phyloP scores from a whole-genome alignment of 2,113 vertebrate genomes.

The Tinamus guttatus region DNA sequence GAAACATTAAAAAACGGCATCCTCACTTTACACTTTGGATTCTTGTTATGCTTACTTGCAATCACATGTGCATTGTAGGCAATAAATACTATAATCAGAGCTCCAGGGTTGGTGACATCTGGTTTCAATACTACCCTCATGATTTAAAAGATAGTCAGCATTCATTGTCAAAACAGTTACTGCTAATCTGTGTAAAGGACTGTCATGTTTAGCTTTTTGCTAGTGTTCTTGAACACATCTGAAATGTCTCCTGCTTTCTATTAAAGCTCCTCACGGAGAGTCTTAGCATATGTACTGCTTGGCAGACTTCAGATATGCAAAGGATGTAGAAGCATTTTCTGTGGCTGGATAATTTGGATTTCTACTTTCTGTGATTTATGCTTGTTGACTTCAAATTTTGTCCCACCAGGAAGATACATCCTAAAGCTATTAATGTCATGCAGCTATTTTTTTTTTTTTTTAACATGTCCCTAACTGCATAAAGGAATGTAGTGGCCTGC shows the following conservation, averaged over 20 bases:
- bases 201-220: background rate
- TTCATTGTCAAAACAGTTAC: background rate
- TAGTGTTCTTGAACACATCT: background rate
- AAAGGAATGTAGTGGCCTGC: background rate
- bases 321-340: background rate
- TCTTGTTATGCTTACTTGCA: background rate
- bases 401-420: background rate
- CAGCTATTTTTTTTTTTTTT: background rate
- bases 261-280: too few relatives aligned
- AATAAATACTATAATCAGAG: background rate
- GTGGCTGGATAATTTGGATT: background rate
- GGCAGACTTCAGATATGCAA: background rate
- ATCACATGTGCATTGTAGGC: background rate
- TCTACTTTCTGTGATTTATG: background rate
- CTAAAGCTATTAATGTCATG: background rate
- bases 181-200: background rate
- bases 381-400: background rate
- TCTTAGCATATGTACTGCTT: background rate
- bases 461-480: background rate
- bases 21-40: background rate
- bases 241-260: background rate
- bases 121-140: background rate
- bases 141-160: fast-evolving
- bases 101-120: background rate
- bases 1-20: background rate